Evolutionary conservation across 2,888 invertebrate species (phyloP), one percentile per base, ranked within the genome.

Genomic region (Latrodectus hesperus): DNA sequence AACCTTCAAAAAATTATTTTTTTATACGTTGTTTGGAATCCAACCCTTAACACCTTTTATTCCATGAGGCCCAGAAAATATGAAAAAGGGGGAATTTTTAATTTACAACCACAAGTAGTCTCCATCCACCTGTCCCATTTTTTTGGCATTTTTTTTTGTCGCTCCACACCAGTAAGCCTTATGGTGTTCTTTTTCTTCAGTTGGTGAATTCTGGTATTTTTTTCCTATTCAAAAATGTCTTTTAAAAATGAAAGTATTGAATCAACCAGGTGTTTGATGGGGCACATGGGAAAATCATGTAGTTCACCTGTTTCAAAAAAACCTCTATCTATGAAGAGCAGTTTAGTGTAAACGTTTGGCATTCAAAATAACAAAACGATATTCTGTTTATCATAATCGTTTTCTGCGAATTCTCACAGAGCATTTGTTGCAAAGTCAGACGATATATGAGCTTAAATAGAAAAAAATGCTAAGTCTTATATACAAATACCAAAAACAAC

Each of bases 31-130:
- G n/a, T n/a, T 60, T 60, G 73, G 73, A 17, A 51, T 52, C 16
- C 73, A 73, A 64, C 14, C n/a, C 64, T n/a, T 16, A 14, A 14
- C 74, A 52, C 70, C 22, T 78, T 53, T 67, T 53, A 70, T 70
- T 70, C 49, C 22, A 55, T 14, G 78, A 10, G 17, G 73, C 53
- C 49, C 64, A 12, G 26, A 68, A 67, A 77, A 51, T 17, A 49
- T 49, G 22, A 12, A 51, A 38, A 71, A 71, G 68, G 67, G 70
- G 22, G 38, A 55, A 53, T 74, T 74, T 78, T 82, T 82, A 82
- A 82, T 82, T 82, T 74, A 74, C 67, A 74, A 82, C 81, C 81
- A 82, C 68, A 65, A 82, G 65, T 73, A 68, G 55, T 82, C 73
- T 68, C 74, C 74, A 74, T 82, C 73, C 81, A 82, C 81, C 81